Conservation (phyloP, 2,888 invertebrate genomes). For the Nebria brevicollis region DNA sequence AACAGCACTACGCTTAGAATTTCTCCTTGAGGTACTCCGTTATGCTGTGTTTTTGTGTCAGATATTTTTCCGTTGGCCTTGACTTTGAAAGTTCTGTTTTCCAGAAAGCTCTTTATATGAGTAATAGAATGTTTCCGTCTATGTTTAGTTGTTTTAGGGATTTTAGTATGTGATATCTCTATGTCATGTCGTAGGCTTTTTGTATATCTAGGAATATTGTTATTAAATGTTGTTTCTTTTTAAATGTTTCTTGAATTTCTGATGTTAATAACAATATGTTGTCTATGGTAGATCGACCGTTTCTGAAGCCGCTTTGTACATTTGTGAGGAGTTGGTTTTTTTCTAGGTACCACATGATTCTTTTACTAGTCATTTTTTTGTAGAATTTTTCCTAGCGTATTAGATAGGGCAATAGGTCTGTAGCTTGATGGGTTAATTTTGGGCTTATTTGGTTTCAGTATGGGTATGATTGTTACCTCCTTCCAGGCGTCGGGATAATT, state of each 20-base stretch:
- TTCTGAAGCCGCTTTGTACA: neutral
- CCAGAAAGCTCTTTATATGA: neutral
- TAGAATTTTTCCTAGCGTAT: slow-evolving; percentile 1
- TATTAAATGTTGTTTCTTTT: no score
- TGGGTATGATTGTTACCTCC: slow-evolving; percentile 14
- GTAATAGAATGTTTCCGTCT: neutral
- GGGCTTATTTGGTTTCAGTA: slow-evolving; percentile 18
- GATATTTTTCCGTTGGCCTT: slow-evolving; percentile 7
- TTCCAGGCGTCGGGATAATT: slow-evolving; percentile 16
- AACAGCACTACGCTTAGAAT: slow-evolving; percentile 2
- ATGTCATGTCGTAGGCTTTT: slow-evolving; percentile 7
- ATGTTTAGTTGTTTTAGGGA: slow-evolving; percentile 6
- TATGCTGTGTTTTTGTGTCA: slow-evolving; percentile 7
- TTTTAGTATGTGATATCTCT: neutral
- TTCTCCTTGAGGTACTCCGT: slow-evolving; percentile 4
- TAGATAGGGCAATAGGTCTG: neutral
- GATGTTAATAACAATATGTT: slow-evolving; percentile 1
- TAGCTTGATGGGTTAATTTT: slow-evolving; percentile 12
- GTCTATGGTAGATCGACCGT: slow-evolving; percentile 2
- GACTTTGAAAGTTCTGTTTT: slow-evolving; percentile 4
- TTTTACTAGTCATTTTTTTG: slow-evolving; percentile 5
- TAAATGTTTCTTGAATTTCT: slow-evolving; percentile 5
- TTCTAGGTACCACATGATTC: slow-evolving; percentile 7
- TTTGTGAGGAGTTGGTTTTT: neutral
- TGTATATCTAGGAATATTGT: slow-evolving; percentile 11